Evolutionary conservation across 2,797 vertebrate species (phyloP).

Genomic region (Salarias fasciatus): DNA sequence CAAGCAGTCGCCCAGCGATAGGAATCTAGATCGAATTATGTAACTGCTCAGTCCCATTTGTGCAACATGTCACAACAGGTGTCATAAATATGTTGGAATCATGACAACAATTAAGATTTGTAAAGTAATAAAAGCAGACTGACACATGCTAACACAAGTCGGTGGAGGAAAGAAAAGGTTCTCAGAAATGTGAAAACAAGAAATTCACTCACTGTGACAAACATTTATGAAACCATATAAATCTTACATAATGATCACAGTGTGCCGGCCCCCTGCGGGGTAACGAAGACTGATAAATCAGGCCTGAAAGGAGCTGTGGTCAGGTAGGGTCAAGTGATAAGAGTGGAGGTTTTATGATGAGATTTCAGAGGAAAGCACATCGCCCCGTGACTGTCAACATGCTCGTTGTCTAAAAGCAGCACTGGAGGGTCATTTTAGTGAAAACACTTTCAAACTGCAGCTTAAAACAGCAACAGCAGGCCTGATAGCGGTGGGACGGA

Average conservation of each 20-base stretch:
- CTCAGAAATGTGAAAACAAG: not conserved
- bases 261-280: not conserved
- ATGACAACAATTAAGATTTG: not conserved
- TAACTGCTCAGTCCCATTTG: not conserved
- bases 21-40: not conserved
- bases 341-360: too few relatives aligned
- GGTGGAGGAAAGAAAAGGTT: not conserved
- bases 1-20: not conserved
- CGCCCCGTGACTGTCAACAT: not conserved
- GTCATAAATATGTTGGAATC: too few relatives aligned
- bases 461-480: too few relatives aligned
- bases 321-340: constrained; percentile 19
- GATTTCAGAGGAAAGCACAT: not conserved
- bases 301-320: constrained; percentile 16
- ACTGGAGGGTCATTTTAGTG: not conserved
- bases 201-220: not conserved
- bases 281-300: constrained; percentile 22
- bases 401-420: constrained; percentile 1
- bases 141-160: not conserved
- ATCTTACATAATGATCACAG: constrained; percentile 10
- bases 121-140: not conserved
- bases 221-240: not conserved
- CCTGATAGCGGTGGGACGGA: too few relatives aligned
- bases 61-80: constrained; percentile 11
- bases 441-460: not conserved